Percentiles rank a stretch among this genome's conserved stretches.
phyloP scores from a whole-genome alignment of 2,113 vertebrate genomes.

The Bubalus kerabau region DNA sequence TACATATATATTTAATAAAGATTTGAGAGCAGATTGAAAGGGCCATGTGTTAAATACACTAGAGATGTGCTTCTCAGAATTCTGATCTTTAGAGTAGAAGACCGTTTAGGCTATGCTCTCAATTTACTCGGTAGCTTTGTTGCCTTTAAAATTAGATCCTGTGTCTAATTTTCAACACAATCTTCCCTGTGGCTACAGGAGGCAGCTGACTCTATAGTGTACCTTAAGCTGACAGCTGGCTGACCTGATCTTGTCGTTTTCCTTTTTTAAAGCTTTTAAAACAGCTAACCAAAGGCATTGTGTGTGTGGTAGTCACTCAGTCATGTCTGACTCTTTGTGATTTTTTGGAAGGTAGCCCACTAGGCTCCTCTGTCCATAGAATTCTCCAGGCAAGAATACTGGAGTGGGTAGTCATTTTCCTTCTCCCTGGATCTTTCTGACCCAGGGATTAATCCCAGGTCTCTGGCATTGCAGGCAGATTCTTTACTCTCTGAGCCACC shows the following conservation, averaged over 20 bases:
- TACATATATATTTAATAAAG: not conserved
- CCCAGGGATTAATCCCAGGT: not conserved
- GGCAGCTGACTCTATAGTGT: not conserved
- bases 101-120: not conserved
- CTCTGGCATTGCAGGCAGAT: not conserved
- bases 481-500: not conserved
- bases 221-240: not conserved
- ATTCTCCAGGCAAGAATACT: not conserved
- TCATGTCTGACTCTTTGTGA: not conserved
- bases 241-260: not conserved
- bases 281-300: not conserved
- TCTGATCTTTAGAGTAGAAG: not conserved
- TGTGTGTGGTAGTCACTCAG: not conserved
- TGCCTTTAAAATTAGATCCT: not conserved
- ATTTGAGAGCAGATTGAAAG: not conserved
- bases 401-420: not conserved
- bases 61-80: not conserved
- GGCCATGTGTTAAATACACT: not conserved
- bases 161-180: not conserved
- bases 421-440: not conserved
- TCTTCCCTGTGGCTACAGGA: not conserved
- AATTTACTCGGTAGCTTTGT: not conserved
- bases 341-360: not conserved
- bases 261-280: not conserved
- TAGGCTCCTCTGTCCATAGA: not conserved